phyloP scores from a whole-genome alignment of 35 echinoderm and acorn worm species.

The Strongylocentrotus purpuratus region DNA sequence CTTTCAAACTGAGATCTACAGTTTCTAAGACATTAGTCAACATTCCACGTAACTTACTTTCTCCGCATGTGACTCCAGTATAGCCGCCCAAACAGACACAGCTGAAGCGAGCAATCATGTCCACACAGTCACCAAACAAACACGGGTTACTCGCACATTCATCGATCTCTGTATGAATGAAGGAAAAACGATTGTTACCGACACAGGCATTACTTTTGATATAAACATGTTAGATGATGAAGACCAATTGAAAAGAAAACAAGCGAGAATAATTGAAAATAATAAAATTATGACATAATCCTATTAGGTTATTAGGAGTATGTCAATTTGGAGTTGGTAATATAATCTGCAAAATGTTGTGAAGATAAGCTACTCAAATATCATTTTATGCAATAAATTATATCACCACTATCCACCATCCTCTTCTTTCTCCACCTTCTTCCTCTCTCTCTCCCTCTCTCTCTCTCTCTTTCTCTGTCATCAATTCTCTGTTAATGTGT shows the following conservation, averaged over 20 bases:
- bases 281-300: no score
- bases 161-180: conserved; percentile 53
- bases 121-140: not conserved
- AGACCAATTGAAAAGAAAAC: not conserved
- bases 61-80: conserved; percentile 7
- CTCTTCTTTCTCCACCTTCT: no score
- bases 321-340: no score
- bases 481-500: no score
- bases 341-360: no score
- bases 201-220: not conserved
- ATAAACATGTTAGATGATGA: not conserved
- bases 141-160: conserved; percentile 61
- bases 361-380: no score
- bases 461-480: no score
- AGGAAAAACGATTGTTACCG: not conserved
- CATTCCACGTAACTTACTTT: not conserved
- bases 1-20: no score
- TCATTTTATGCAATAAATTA: no score
- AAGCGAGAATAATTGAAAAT: not conserved
- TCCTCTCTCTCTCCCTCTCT: no score
- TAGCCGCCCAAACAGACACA: conserved; percentile 43
- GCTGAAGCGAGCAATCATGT: not conserved
- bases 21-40: not conserved
- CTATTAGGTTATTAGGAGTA: no score
- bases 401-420: no score